These are phyloP conservation scores for Spea bombifrons DNA, from an alignment of 2,113 vertebrate species.

Conservation along the genomic window DNA sequence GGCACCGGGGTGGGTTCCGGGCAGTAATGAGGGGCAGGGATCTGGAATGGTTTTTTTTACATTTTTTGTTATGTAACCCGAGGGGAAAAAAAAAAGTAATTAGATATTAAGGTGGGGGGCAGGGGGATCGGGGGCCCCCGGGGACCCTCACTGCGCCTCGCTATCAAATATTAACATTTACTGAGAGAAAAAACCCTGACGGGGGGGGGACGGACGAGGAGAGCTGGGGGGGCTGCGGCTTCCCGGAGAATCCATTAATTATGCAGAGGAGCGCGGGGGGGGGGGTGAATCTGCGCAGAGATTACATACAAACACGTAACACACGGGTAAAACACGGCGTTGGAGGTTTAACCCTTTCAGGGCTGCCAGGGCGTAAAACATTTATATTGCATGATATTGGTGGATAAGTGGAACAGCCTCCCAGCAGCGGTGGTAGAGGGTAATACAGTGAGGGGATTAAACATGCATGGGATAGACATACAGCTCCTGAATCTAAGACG, in stretches of 20 bases:
- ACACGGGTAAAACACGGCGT: no score
- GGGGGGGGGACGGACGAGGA: neutral
- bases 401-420: no score
- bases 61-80: neutral
- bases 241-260: neutral
- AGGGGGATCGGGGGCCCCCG: neutral
- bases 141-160: neutral
- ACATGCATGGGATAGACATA: no score
- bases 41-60: neutral
- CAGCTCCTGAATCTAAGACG: no score
- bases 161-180: slow-evolving; percentile 7
- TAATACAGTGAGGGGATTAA: no score
- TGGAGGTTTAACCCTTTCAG: no score
- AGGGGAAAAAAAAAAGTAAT: slow-evolving; percentile 17
- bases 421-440: no score
- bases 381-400: no score
- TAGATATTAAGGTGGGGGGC: neutral
- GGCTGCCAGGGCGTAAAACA: no score
- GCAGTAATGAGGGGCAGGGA: neutral
- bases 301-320: neutral
- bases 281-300: neutral
- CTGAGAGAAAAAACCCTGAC: neutral
- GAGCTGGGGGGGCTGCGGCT: neutral
- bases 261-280: neutral
- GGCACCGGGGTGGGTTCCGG: neutral